Evolutionary conservation across 92 coral and sea anemone species (phyloP), one percentile per base, ranked within the genome.

Genomic region (Umimayanthus kanabou): DNA sequence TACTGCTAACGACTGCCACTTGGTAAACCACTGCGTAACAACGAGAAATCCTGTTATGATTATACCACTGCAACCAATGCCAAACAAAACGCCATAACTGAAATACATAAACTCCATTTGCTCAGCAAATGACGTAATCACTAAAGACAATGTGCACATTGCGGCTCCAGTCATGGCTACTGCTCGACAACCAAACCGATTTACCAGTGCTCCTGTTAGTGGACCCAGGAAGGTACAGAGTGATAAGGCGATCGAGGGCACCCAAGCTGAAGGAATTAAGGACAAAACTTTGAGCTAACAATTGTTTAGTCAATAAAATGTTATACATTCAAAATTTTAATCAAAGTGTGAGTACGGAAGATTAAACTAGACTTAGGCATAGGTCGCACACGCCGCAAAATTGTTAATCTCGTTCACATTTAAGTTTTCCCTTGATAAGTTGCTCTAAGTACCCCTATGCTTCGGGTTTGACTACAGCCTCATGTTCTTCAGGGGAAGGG

Each of bases 111-210:
- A 14, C 4, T 82, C 77, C 77, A 82, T n/a, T 67, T 67, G 57
- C 26, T 82, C 77, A 37, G 58, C 86, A 65, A 82, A 43, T 67
- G 86, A 82, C 16, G 86, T 66, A 0, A 43, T 11, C 47, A 42
- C 33, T 49, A 82, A 66, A 28, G 85, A 82, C 29, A 65, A 71
- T 5, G 57, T 10, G 29, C 85, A 82, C 58, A 82, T 9, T 39
- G 49, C 30, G 3, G 76, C 85, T 39, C 85, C 85, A 82, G 45
- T 4, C 47, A 82, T 66, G 25, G 76, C 76, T 9, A 82, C 61
- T 23, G 15, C 47, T 39, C 85, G 85, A 26, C 45, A 82, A 30
- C 85, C 85, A 66, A 81, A 81, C 26, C 85, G 50, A 33, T 81
- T 81, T 42, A 81, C 30, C 57, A 82, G 57, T 22, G 76, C 76